Percentiles rank a stretch among this genome's conserved stretches.
Conservation (phyloP, 2,888 invertebrate genomes). For the Theodoxus fluviatilis region DNA sequence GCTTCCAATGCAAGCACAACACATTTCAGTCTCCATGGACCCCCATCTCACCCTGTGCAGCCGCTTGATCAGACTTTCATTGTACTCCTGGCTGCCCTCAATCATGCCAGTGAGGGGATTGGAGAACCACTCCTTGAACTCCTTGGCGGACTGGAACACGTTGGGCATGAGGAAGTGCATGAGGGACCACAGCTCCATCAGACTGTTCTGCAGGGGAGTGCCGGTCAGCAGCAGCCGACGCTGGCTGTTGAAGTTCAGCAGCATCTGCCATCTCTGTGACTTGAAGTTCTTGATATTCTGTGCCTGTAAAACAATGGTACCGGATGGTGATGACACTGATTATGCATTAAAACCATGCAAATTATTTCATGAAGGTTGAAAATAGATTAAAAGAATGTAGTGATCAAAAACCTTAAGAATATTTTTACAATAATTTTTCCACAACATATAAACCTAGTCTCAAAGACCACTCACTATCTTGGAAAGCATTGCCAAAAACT, state of each 20-base stretch:
- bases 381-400: neutral
- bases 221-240: conserved; percentile 82
- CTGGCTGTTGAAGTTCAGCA: conserved; percentile 95
- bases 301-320: conserved; percentile 71
- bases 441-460: neutral
- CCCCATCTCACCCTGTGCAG: conserved; percentile 77
- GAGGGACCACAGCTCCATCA: conserved; percentile 97
- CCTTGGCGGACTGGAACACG: conserved; percentile 80
- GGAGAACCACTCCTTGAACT: conserved; percentile 96
- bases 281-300: conserved; percentile 99
- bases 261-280: conserved; percentile 96
- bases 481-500: too few relatives aligned
- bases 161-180: conserved; percentile 98
- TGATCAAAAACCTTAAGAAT: neutral
- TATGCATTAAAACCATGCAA: neutral
- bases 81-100: conserved; percentile 89
- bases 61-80: conserved; percentile 85
- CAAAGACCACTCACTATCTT: neutral
- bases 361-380: neutral
- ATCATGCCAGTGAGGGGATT: conserved; percentile 96
- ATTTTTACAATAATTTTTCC: conserved; percentile 1
- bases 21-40: too few relatives aligned
- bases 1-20: too few relatives aligned
- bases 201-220: conserved; percentile 95
- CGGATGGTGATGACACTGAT: neutral